phyloP scores from a whole-genome alignment of 2,797 vertebrate genomes.

The Pipistrellus pipistrellus region DNA sequence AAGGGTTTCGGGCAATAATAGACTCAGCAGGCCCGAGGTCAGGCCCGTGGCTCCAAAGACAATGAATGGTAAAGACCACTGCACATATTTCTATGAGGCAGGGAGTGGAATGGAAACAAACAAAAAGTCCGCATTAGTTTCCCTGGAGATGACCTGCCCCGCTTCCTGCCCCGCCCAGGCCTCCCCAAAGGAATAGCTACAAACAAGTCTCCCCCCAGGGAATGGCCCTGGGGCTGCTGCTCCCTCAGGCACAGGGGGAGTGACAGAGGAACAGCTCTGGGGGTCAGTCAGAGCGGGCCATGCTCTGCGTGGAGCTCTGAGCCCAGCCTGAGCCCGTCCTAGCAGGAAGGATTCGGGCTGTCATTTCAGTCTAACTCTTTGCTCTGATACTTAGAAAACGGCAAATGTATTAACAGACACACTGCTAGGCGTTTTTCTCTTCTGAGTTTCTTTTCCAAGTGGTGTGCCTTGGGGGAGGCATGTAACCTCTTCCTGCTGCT shows the following conservation, averaged over 20 bases:
- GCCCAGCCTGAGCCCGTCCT: neutral
- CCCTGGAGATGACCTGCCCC: neutral
- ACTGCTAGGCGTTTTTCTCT: neutral
- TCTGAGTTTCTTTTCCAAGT: neutral
- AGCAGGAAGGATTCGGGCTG: neutral
- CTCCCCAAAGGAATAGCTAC: neutral
- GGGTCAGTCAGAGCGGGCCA: neutral
- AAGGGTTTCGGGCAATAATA: slow-evolving; percentile 91
- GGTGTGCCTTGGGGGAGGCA: neutral
- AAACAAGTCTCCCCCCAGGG: neutral
- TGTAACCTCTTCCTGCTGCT: neutral
- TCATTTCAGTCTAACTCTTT: neutral
- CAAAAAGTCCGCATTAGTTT: neutral
- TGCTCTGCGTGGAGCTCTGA: rapidly evolving
- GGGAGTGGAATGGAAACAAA: neutral
- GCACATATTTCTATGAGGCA: slow-evolving; percentile 86
- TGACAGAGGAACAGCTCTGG: neutral
- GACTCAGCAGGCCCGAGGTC: slow-evolving; percentile 88
- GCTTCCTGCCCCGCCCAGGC: neutral
- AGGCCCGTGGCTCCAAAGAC: slow-evolving; percentile 89
- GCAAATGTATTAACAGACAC: neutral
- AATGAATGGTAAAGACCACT: slow-evolving; percentile 90
- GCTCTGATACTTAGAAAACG: neutral
- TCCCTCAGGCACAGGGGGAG: neutral
- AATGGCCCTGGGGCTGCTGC: neutral